Conservation (phyloP, 2,797 vertebrate genomes). For the Sternotherus odoratus region DNA sequence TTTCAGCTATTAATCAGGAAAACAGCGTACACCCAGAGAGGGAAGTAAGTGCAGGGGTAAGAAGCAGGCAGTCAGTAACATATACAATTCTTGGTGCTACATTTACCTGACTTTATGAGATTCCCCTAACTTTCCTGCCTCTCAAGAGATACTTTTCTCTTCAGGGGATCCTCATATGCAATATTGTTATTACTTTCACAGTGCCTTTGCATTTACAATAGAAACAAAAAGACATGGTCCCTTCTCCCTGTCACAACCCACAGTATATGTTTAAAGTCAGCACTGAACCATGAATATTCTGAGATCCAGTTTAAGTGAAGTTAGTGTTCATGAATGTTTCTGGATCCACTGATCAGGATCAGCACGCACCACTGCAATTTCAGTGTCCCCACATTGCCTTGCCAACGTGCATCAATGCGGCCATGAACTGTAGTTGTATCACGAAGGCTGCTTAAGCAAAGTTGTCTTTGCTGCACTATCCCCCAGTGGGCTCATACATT, state of each 20-base stretch:
- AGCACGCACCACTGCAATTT: not conserved
- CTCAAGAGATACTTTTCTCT: not conserved
- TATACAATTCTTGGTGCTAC: not conserved
- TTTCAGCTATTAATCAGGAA: not conserved
- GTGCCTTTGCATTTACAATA: not conserved
- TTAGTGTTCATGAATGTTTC: not conserved
- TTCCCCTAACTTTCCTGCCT: not conserved
- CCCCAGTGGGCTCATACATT: not conserved
- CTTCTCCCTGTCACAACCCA: not conserved
- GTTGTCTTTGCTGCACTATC: not conserved
- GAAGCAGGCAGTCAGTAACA: not conserved
- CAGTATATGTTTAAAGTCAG: not conserved
- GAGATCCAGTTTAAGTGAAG: not conserved
- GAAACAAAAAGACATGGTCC: not conserved
- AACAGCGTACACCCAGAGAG: not conserved
- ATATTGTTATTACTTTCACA: not conserved
- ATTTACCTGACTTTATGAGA: not conserved
- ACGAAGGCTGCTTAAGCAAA: not conserved
- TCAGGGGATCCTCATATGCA: not conserved
- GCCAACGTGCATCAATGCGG: not conserved
- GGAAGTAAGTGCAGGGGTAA: not conserved
- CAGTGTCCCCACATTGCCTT: not conserved
- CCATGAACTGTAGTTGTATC: not conserved
- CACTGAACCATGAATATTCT: not conserved
- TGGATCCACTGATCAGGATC: not conserved